phyloP scores from a whole-genome alignment of 2,888 invertebrate species.

The Drosophila melanosoma region DNA sequence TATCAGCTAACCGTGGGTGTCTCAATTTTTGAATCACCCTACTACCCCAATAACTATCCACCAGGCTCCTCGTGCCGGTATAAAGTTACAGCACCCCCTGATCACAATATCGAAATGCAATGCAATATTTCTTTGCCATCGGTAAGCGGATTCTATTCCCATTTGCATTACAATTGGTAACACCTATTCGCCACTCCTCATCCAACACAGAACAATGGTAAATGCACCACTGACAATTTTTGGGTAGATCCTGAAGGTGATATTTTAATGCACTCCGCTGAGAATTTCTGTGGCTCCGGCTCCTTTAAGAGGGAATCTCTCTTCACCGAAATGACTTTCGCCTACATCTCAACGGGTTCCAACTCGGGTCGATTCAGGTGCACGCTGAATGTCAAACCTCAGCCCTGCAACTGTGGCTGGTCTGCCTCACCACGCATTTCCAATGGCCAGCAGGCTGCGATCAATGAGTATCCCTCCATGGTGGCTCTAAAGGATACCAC shows the following conservation, averaged over 20 bases:
- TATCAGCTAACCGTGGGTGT: slow-evolving; percentile 67
- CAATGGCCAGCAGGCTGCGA: slow-evolving; percentile 86
- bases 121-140: slow-evolving; percentile 74
- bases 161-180: not conserved
- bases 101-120: slow-evolving; percentile 68
- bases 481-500: slow-evolving; percentile 84
- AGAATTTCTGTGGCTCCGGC: slow-evolving; percentile 82
- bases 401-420: slow-evolving; percentile 84
- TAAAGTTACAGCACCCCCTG: slow-evolving; percentile 76
- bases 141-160: slow-evolving; percentile 53
- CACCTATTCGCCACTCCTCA: not conserved
- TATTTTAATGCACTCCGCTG: slow-evolving; percentile 65
- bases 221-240: slow-evolving; percentile 80
- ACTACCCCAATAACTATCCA: slow-evolving; percentile 77
- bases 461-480: slow-evolving; percentile 88
- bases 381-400: slow-evolving; percentile 47
- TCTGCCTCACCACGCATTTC: slow-evolving; percentile 85
- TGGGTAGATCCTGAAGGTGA: slow-evolving; percentile 82
- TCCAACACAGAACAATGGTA: slow-evolving; percentile 32
- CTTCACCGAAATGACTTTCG: slow-evolving; percentile 73
- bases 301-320: slow-evolving; percentile 61
- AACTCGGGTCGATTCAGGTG: slow-evolving; percentile 75
- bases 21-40: slow-evolving; percentile 79
- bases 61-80: slow-evolving; percentile 82
- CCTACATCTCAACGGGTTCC: slow-evolving; percentile 73